A percentile compares a stretch with the other conserved stretches of the same genome.
Evolutionary conservation across 2,797 vertebrate species (phyloP).

Genomic region (Sebastes hopkinsi): DNA sequence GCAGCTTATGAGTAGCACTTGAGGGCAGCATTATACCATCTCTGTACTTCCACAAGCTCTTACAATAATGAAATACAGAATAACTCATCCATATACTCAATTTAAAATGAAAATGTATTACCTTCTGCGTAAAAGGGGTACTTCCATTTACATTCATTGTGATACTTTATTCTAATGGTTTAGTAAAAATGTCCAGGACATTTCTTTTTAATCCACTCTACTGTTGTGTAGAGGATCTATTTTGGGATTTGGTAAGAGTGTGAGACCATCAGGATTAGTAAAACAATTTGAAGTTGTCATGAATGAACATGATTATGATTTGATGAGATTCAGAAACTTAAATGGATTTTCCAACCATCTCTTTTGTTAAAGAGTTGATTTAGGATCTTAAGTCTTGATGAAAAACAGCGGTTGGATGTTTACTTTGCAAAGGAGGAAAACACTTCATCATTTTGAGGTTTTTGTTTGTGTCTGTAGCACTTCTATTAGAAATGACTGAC

Average conservation of each 20-base stretch:
- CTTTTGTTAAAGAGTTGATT: conserved; percentile 15
- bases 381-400: neutral
- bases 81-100: conserved; percentile 36
- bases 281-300: neutral
- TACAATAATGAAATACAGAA: conserved; percentile 45
- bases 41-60: conserved; percentile 31
- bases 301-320: conserved; percentile 12
- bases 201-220: conserved; percentile 28
- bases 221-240: conserved; percentile 19
- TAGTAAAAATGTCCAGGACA: conserved; percentile 17
- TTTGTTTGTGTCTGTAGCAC: neutral
- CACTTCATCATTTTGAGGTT: neutral
- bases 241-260: conserved; percentile 2
- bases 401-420: neutral
- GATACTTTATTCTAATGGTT: conserved; percentile 9
- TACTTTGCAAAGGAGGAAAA: neutral
- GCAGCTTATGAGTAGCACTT: conserved; percentile 64
- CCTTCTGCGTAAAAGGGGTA: conserved; percentile 6
- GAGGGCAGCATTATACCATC: conserved; percentile 70
- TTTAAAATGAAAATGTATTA: conserved; percentile 44
- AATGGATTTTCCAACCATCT: conserved; percentile 22
- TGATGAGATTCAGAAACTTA: conserved; percentile 16
- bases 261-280: conserved; percentile 37
- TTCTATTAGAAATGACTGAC: conserved; percentile 12
- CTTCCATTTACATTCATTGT: conserved; percentile 31